Base-by-base conservation (phyloP, 2,888 invertebrate genomes). In the Conistra vaccinii region DNA sequence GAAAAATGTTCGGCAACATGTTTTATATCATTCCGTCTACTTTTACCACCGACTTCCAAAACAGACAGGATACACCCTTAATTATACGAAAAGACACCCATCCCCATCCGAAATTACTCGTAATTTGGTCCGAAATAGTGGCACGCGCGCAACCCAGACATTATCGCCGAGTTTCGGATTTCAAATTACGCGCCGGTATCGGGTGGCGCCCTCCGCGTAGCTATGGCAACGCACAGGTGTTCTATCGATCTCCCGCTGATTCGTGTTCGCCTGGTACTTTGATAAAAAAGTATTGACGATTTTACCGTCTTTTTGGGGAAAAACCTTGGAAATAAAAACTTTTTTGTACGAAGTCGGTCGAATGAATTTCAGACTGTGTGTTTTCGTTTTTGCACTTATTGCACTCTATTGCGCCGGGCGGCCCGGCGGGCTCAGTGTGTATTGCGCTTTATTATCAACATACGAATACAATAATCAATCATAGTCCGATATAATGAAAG, bases 141-240 rank as follows among this genome's bases (percentile, higher is more conserved):
- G 92, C 92, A 92, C 91, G 92, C 89, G 81, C 89, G 82, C 86
- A 81, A 92, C 92, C 93, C 93, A 93, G 95, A 92, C 96, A 95
- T 96, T 96, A 96, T 96, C 95, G 94, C 91, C 87, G 92, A 89
- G 94, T 92, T 93, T 96, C 96, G 93, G 93, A 96, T 96, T 95
- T 95, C 96, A 96, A 96, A 96, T 96, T 96, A 95, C 96, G 96
- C 94, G 93, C 90, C 86, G 94, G 96, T 95, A 95, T 96, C 96
- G 94, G 94, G 86, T 96, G 91, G 94, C 95, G 94, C 96, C 95
- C 95, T 94, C 93, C 92, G 90, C 88, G 95, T 96, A 91, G 95
- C 94, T 90, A 90, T 92, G 91, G 95, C 91, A 93, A 95, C 96
- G 92, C 91, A 93, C 96, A 96, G 96, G 96, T 96, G 95, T 94